phyloP scores from a whole-genome alignment of 2,113 vertebrate genomes.

The Clarias gariepinus region DNA sequence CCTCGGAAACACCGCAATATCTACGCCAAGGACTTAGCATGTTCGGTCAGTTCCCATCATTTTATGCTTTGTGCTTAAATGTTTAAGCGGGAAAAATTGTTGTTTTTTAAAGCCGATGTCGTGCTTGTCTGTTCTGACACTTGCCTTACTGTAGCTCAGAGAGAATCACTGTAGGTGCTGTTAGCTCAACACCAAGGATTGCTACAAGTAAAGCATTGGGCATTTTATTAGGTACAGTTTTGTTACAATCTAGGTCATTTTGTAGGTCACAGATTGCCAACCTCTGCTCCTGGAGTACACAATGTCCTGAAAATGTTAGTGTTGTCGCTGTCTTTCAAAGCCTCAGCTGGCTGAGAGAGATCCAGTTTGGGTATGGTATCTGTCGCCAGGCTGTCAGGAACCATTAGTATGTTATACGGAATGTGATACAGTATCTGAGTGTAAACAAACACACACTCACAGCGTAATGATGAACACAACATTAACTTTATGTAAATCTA shows the following conservation, averaged over 20 bases:
- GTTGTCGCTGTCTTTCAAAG: background rate
- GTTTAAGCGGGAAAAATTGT: too few relatives aligned
- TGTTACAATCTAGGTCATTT: slow-evolving; percentile 2
- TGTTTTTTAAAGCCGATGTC: background rate
- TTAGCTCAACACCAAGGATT: background rate
- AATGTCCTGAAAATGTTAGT: background rate
- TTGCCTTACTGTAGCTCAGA: background rate
- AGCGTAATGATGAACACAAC: too few relatives aligned
- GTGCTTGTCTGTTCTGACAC: background rate
- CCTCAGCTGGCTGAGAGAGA: background rate
- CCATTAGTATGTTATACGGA: background rate
- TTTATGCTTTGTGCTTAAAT: background rate
- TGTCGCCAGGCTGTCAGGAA: background rate
- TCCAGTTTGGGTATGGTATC: too few relatives aligned
- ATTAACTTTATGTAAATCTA: too few relatives aligned
- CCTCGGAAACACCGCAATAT: slow-evolving; percentile 77
- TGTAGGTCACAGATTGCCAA: background rate
- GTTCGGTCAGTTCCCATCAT: slow-evolving; percentile 74
- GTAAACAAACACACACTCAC: too few relatives aligned
- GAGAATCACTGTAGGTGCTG: background rate
- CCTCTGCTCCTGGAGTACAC: background rate
- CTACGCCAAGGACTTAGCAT: slow-evolving; percentile 80
- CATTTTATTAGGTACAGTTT: background rate
- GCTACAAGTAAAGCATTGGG: too few relatives aligned
- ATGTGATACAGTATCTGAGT: too few relatives aligned